Evolutionary conservation across 2,113 vertebrate genomes (phyloP).

Genomic region (Chaenocephalus aceratus): DNA sequence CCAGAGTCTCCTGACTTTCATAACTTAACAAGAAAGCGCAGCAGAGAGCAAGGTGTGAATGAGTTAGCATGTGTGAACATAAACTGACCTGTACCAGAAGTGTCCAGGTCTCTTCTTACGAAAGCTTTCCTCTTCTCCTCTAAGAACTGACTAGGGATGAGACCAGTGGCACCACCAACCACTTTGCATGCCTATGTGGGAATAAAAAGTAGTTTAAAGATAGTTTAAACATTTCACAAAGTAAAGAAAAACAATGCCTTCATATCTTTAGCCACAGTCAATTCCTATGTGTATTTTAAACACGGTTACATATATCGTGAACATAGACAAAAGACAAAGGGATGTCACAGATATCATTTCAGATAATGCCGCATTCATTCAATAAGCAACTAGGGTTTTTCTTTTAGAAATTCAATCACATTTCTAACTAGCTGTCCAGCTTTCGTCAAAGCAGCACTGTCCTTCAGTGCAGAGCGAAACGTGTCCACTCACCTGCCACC

Average conservation of each 20-base stretch:
- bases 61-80: neutral
- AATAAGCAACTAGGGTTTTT: no score
- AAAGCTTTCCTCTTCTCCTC: conserved; percentile 99
- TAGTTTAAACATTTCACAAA: neutral
- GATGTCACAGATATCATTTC: no score
- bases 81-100: conserved; percentile 82
- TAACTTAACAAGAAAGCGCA: neutral
- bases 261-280: neutral
- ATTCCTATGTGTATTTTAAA: no score
- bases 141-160: conserved; percentile 97
- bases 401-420: neutral
- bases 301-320: no score
- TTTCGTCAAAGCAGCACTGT: neutral
- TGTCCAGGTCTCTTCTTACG: conserved; percentile 94
- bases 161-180: conserved; percentile 92
- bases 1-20: neutral
- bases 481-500: conserved; percentile 94
- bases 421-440: neutral
- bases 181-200: conserved; percentile 89
- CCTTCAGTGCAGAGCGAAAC: neutral
- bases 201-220: conserved; percentile 10
- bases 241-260: neutral
- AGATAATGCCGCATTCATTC: no score
- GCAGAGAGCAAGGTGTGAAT: neutral
- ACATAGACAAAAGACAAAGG: no score